A percentile compares a stretch with the other conserved stretches of the same genome.
Evolutionary conservation across 2,797 vertebrate genomes (phyloP).

Genomic region (Trachops cirrhosus): DNA sequence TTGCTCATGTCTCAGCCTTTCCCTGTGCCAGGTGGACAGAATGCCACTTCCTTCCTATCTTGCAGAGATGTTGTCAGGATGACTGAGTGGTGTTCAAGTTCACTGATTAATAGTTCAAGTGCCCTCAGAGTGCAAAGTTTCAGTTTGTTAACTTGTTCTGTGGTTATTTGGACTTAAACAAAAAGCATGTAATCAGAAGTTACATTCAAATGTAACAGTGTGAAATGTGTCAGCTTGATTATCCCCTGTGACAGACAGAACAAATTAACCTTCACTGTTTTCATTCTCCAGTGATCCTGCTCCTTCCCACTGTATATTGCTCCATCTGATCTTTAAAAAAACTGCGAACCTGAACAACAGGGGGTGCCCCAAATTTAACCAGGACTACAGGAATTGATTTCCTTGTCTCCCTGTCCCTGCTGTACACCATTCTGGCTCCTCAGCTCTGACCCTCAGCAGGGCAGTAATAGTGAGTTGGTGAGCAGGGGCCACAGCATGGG

Average conservation of each 20-base stretch:
- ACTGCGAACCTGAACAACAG: not conserved
- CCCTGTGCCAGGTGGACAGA: not conserved
- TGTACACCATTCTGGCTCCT: not conserved
- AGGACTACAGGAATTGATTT: not conserved
- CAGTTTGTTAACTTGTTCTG: slow-evolving; percentile 28
- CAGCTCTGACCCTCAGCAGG: not conserved
- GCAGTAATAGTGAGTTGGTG: rapidly evolving
- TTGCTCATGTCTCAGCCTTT: not conserved
- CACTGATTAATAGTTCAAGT: slow-evolving; percentile 1
- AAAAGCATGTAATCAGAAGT: slow-evolving; percentile 11
- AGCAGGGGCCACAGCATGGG: rapidly evolving
- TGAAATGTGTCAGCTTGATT: slow-evolving; percentile 48
- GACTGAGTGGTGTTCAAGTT: not conserved
- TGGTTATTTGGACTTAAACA: not conserved
- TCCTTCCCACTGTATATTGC: not conserved
- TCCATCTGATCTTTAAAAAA: not conserved
- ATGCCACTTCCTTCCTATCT: not conserved
- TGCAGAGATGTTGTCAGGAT: not conserved
- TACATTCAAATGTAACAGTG: not conserved
- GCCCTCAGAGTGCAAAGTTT: not conserved
- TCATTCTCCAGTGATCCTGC: not conserved
- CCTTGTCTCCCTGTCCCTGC: not conserved
- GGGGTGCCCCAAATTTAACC: not conserved
- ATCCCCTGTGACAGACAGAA: slow-evolving; percentile 2
- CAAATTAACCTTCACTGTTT: slow-evolving; percentile 2